Base-by-base conservation (phyloP, 2,888 invertebrate species). In the Cheilosia vulpina region DNA sequence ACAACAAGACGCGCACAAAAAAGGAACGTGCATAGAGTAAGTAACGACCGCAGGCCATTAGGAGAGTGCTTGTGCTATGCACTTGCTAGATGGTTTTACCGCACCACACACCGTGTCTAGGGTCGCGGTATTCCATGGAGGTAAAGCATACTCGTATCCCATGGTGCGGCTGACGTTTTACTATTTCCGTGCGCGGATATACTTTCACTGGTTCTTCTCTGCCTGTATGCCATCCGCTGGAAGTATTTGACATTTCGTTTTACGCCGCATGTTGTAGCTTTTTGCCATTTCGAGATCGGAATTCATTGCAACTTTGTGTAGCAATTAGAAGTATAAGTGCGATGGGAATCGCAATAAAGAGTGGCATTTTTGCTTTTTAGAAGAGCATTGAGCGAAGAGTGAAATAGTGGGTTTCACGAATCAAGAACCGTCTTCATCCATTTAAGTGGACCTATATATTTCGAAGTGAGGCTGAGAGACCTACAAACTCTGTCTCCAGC, bases 151-250 rank as follows among this genome's bases (percentile, higher is more conserved):
- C 21, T 21, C 21, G 21, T 21, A 27, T 52, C 41, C 13, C 9
- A 47, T 57, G 65, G 65, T 65, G 65, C 60, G 76, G 50, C 65
- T 71, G 71, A 72, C 72, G 50, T 79, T 79, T 78, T 79, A 58
- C 71, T 72, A 65, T 72, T 79, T 79, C 72, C 77, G 83, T 80
- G 82, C 82, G 47, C 87, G 87, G 87, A 87, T 87, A 71, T 85
- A 87, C 87, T 87, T 87, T 87, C 87, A 87, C 87, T 87, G 80
- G 58, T 79, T 43, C 63, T 52, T 65, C 31, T 72, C 55, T 47
- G 41, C 31, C 21, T 58, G 3, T 21, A 21, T 60, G 27, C 9
- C 31, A 55, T 62, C 41, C 58, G 52, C 60, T 60, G 43, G 52
- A 11, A 60, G 31, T 57, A 38, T 17, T 41, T 41, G 57, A 27